A percentile compares a stretch with the other conserved stretches of the same genome.
Conservation (phyloP, 2,888 invertebrate genomes). For the Gastracanthus pulcherrimus region DNA sequence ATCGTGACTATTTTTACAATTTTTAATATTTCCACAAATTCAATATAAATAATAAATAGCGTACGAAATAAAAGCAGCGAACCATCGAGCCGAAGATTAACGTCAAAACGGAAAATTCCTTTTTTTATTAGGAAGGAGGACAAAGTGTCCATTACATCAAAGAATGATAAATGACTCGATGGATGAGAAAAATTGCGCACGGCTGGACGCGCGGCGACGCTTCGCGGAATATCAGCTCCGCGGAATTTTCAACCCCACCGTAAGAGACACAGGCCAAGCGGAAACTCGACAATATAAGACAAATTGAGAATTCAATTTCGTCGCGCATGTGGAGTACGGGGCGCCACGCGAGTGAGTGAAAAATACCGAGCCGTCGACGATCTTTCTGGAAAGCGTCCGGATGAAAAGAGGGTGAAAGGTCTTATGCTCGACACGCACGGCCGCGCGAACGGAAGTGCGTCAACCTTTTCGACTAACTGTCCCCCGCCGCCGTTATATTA, state of each 20-base stretch:
- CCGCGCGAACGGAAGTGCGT: background rate
- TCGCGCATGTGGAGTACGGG: no score
- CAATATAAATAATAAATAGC: no score
- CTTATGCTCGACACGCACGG: background rate
- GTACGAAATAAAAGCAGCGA: no score
- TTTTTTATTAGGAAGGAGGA: background rate
- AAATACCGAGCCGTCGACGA: no score
- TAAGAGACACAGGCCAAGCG: no score
- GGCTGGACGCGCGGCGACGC: no score
- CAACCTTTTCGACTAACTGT: background rate
- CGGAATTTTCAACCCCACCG: background rate
- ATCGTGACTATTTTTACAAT: no score
- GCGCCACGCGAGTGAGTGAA: no score
- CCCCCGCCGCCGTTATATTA: no score
- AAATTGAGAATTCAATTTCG: background rate
- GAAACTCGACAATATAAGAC: background rate
- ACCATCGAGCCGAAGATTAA: background rate
- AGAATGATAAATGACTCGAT: background rate
- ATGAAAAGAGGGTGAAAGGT: background rate
- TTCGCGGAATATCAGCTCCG: no score
- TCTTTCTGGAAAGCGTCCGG: background rate
- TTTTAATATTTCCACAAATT: no score
- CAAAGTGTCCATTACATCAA: background rate
- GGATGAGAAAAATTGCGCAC: background rate
- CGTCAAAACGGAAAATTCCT: background rate